These are phyloP conservation scores for Notodonta dromedarius DNA, from an alignment of 2,888 invertebrate genomes.

Conservation along the genomic window DNA sequence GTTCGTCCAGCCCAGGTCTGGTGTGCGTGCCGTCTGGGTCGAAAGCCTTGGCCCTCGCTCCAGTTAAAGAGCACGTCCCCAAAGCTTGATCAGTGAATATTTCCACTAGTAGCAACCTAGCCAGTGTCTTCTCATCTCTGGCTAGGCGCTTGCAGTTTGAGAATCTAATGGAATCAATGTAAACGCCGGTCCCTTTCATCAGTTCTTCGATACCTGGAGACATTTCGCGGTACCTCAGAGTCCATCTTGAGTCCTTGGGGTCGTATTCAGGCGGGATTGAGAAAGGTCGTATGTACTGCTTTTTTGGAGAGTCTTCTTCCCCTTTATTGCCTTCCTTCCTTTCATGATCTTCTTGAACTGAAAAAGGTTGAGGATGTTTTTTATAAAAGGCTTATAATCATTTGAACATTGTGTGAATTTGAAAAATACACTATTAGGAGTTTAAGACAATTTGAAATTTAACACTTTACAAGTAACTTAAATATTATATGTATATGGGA, in stretches of 20 bases:
- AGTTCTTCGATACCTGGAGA: conserved; percentile 9
- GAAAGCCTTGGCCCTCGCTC: conserved; percentile 11
- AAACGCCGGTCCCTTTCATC: conserved; percentile 7
- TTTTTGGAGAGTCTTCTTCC: background rate
- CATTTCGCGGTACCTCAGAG: conserved; percentile 9
- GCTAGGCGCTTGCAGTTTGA: conserved; percentile 2
- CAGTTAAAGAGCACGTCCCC: conserved; percentile 11
- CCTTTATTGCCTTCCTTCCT: background rate
- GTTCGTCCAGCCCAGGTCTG: conserved; percentile 14
- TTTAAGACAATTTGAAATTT: too few relatives aligned
- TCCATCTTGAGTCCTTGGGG: conserved; percentile 14
- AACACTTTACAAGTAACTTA: too few relatives aligned
- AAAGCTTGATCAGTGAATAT: conserved; percentile 13
- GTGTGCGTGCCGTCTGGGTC: conserved; percentile 2
- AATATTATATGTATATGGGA: too few relatives aligned
- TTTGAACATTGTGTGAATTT: too few relatives aligned
- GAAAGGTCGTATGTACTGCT: background rate
- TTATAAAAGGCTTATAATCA: background rate
- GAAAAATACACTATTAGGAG: too few relatives aligned
- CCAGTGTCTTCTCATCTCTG: conserved; percentile 11
- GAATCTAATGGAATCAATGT: conserved; percentile 5
- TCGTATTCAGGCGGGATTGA: background rate
- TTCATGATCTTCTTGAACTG: background rate
- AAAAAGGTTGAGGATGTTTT: background rate
- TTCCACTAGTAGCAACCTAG: conserved; percentile 10